Evolutionary conservation across 2,113 vertebrate species (phyloP).

Genomic region (Gadus macrocephalus): DNA sequence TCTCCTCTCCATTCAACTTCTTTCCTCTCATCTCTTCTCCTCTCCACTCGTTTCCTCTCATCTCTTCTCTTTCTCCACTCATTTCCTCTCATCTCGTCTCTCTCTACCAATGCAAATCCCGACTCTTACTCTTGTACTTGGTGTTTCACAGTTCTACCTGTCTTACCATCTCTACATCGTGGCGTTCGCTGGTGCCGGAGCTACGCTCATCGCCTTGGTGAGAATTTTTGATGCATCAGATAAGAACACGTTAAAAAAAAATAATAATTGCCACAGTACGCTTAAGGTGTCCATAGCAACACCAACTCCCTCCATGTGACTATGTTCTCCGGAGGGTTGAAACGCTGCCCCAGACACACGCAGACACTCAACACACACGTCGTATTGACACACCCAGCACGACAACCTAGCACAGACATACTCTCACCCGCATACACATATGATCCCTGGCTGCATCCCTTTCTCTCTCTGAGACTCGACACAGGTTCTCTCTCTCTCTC

Average conservation of each 20-base stretch:
- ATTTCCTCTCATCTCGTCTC: too few relatives aligned
- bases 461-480: too few relatives aligned
- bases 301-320: constrained; percentile 41
- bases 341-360: constrained; percentile 15
- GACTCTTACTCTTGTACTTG: background rate
- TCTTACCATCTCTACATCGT: constrained; percentile 98
- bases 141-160: constrained; percentile 81
- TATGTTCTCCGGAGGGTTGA: constrained; percentile 21
- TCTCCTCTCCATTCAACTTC: too few relatives aligned
- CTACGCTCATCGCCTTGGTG: constrained; percentile 96
- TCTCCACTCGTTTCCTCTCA: background rate
- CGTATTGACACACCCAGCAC: background rate
- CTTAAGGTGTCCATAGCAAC: constrained; percentile 57
- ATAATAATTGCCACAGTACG: constrained; percentile 40
- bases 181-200: constrained; percentile 92
- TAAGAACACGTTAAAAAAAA: constrained; percentile 38
- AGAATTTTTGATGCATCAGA: constrained; percentile 50
- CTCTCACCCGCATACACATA: background rate
- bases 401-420: background rate
- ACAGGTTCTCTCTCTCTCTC: background rate
- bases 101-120: background rate
- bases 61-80: background rate
- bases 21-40: too few relatives aligned
- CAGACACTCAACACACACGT: background rate
- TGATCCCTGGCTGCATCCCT: background rate